Conservation (phyloP, 2,888 invertebrate species). For the Tipula lateralis region DNA sequence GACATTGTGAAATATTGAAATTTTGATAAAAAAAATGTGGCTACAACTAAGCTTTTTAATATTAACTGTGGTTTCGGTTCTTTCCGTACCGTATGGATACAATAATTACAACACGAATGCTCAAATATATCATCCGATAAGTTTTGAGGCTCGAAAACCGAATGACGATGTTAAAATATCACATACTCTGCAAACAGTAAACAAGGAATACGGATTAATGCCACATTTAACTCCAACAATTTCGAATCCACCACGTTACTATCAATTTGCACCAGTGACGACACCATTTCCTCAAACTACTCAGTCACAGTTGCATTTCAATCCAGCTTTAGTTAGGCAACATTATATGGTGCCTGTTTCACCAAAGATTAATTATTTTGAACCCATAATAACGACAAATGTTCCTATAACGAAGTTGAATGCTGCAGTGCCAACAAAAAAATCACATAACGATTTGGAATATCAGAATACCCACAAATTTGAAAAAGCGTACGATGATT, state of each 20-base stretch:
- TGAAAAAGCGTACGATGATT: constrained; percentile 31
- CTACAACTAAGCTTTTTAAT: not conserved
- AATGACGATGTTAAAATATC: not conserved
- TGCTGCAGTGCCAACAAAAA: not conserved
- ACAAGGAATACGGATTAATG: not conserved
- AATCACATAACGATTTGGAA: not conserved
- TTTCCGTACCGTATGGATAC: not conserved
- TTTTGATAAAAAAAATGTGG: not conserved
- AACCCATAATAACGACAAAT: not conserved
- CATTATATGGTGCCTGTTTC: not conserved
- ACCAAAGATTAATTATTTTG: not conserved
- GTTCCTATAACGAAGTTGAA: not conserved
- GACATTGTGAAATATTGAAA: not conserved
- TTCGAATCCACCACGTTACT: constrained; percentile 34
- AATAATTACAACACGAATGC: not conserved
- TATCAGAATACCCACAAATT: not conserved
- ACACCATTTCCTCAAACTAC: not conserved
- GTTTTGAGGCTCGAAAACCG: not conserved
- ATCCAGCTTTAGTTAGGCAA: not conserved
- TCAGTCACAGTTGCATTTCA: not conserved
- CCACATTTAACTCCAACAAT: constrained; percentile 19
- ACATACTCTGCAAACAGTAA: not conserved
- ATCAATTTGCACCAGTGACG: constrained; percentile 30
- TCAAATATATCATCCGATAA: not conserved
- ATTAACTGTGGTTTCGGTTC: not conserved